These are phyloP conservation scores for Illadopsis cleaveri DNA, from an alignment of 2,113 vertebrate genomes.

Conservation along the genomic window DNA sequence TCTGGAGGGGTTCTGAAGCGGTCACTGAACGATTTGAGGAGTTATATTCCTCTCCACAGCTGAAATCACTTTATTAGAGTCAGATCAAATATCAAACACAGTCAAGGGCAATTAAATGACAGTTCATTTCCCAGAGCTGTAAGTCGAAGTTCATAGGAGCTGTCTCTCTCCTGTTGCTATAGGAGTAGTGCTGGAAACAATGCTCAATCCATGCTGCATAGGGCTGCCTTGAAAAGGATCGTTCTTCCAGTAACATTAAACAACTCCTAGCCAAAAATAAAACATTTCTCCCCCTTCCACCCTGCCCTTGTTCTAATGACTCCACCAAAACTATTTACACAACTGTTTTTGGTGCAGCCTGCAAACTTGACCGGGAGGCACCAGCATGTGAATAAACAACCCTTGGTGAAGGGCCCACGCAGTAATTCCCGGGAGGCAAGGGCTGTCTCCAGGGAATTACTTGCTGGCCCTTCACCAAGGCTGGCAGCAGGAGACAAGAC, in stretches of 20 bases:
- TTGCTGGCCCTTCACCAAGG: not conserved
- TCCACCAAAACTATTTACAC: not conserved
- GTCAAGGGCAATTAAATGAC: constrained; percentile 29
- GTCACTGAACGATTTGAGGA: not conserved
- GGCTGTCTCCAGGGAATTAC: not conserved
- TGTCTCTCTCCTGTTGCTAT: not conserved
- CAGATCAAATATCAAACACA: constrained; percentile 40
- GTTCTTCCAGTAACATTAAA: not conserved
- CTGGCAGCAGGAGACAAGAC: not conserved
- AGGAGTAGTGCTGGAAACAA: not conserved
- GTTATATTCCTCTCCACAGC: not conserved
- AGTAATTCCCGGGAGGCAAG: not conserved
- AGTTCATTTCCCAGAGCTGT: constrained; percentile 7
- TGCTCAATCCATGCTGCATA: not conserved
- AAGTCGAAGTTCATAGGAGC: not conserved
- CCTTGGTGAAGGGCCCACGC: too few relatives aligned
- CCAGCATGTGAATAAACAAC: not conserved
- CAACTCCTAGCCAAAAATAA: not conserved
- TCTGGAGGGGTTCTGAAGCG: not conserved
- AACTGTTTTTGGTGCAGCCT: not conserved
- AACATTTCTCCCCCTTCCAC: not conserved
- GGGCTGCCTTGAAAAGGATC: not conserved
- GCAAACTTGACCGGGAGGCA: not conserved
- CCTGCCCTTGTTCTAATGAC: not conserved
- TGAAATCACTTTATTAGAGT: constrained; percentile 10